Base-by-base conservation (phyloP, 1,140 invertebrate species). In the Neodiprion lecontei region DNA sequence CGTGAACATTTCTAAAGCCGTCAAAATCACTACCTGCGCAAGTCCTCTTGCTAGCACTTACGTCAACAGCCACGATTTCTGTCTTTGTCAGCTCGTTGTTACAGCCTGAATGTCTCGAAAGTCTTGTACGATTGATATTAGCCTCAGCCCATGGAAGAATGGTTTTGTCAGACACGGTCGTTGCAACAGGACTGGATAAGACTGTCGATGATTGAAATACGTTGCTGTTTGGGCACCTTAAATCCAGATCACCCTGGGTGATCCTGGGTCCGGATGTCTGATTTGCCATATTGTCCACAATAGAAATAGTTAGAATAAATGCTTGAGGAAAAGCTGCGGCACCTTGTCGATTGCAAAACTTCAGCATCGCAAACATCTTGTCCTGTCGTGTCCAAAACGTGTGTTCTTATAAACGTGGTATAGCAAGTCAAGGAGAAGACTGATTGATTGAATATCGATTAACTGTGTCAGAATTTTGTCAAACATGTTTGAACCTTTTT, bases 321-420 rank as follows among this genome's bases (percentile, higher is more conserved):
- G 86, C 87, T 50, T 82, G 79, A 14, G 83, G 82, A 76, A 82
- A 86, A 68, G 83, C 78, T 7, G 75, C 75, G 1, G 82, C 83
- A 9, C 80, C 80, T 5, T 76, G 80, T 67, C 79, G 79, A 61
- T 86, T 81, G 1, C 76, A 76, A 70, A 88, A 88, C 68, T 88
- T 86, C n/a, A 85, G 61, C 72, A 85, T 79, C 0, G 87, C 87
- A 73, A 87, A 87, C 79, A 86, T 86, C 77, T 87, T 87, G 61
- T 88, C 87, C 40, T 85, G 85, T 1, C 85, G 82, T 11, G 84
- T 86, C 86, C 86, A 87, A 14, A 78, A 81, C 47, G 83, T 80
- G 73, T 81, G 81, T 78, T 83, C 85, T 87, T 65, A 65, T 4
- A 65, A 65, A 21, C 11, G 68, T 69, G 2, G 23, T 9, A n/a